Conservation (phyloP, 1,140 invertebrate species). For the Cardiocondyla obscurior region DNA sequence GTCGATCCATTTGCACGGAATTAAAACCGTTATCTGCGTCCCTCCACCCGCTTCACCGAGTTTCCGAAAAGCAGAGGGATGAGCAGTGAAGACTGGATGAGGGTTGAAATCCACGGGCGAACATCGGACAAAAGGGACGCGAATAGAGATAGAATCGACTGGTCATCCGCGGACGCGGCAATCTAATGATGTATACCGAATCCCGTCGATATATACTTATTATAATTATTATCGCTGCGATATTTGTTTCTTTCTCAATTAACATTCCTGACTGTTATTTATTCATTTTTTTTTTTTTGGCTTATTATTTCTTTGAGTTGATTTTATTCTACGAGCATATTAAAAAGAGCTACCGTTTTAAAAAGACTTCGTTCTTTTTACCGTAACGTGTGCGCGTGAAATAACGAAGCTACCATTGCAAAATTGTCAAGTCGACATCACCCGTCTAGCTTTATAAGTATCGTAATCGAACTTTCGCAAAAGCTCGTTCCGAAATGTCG, state of each 20-base stretch:
- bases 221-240: background rate
- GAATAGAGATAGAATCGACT: conserved; percentile 27
- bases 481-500: conserved; percentile 30
- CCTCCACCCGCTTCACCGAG: conserved; percentile 60
- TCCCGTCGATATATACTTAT: background rate
- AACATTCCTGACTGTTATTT: background rate
- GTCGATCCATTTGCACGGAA: conserved; percentile 73
- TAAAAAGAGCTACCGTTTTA: background rate
- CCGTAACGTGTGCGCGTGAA: background rate
- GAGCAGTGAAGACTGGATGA: conserved; percentile 31
- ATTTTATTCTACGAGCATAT: too few species aligned
- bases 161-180: background rate
- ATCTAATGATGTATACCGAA: background rate
- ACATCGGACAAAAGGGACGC: conserved; percentile 22
- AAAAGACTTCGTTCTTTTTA: background rate
- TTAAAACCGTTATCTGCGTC: conserved; percentile 78
- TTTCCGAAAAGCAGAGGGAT: conserved; percentile 28
- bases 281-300: background rate
- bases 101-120: conserved; percentile 22
- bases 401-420: background rate
- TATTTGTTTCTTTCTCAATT: background rate
- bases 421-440: conserved; percentile 17
- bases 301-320: too few species aligned
- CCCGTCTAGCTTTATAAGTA: conserved; percentile 13
- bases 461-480: conserved; percentile 33